Base-by-base conservation (phyloP, 2,113 vertebrate genomes). In the Tympanuchus pallidicinctus region DNA sequence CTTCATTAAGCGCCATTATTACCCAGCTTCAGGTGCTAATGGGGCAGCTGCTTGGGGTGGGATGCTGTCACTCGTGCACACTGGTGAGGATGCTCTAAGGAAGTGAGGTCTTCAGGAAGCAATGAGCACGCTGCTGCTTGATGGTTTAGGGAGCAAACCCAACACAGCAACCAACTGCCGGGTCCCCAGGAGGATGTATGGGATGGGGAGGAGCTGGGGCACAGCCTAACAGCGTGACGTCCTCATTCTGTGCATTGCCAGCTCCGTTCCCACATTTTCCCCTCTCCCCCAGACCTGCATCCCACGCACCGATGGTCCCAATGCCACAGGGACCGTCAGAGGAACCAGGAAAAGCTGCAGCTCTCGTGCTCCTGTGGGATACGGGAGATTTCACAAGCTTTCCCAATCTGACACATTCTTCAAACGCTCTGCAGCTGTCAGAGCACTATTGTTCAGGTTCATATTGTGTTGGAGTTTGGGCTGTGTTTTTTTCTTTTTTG, bases 1-100 rank as follows among this genome's bases (percentile, higher is more conserved):
- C 83, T 86, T 70, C 91, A 96, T 96, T 95, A 78, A 94, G 96
- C 94, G 94, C 89, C 64, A 69, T 95, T 95, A 95, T 94, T 82
- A 93, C 42, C 78, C 86, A 90, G 74, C 81, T 76, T 93, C 92
- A 93, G 89, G 89, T 93, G 80, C 87, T 89, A 92, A 84, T 1
- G 0, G 84, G 75, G 74, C 78, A 93, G 94, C 86, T 91, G 93
- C 77, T 65, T 36, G 83, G 89, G 77, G 79, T 6, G 52, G 88
- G 83, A 42, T 0, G 6, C 86, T 4, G 1, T 66, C 85, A 43
- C 12, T 17, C 5, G 2, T 65, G 27, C 24, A 24, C 20, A 2
- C 47, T 36, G 2, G 17, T 13, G 85, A 64, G 56, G 83, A 20
- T 77, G 48, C 79, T 0, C 0, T 7, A 15, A 25, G 82, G 38